Conservation (phyloP, 2,113 vertebrate genomes). For the Dolichallabes microphthalmus region DNA sequence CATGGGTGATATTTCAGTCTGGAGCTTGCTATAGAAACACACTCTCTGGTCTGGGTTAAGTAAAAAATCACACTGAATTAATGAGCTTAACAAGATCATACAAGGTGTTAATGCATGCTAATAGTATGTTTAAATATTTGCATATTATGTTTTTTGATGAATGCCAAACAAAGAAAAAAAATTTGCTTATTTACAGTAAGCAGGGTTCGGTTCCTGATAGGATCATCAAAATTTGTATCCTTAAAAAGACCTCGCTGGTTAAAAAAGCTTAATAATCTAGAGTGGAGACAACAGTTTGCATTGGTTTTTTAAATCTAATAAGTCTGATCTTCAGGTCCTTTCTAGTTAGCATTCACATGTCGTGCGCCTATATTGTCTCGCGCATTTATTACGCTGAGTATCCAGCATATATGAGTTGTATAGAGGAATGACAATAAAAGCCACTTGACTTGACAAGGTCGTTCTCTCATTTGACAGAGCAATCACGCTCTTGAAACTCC, state of each 20-base stretch:
- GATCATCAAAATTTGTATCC: neutral
- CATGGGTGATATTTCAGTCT: neutral
- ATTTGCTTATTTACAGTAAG: neutral
- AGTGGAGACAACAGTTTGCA: neutral
- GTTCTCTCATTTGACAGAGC: neutral
- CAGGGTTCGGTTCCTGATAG: neutral
- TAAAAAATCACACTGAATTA: neutral
- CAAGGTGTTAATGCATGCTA: neutral
- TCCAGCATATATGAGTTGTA: neutral
- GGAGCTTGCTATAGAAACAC: neutral
- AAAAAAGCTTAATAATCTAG: neutral
- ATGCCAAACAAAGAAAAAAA: neutral
- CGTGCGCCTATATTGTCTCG: neutral
- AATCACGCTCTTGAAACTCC: constrained; percentile 1
- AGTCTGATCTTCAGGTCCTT: neutral
- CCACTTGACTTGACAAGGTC: constrained; percentile 2
- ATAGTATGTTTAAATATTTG: neutral
- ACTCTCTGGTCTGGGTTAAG: neutral
- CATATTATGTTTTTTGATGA: neutral
- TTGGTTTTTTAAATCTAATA: no score
- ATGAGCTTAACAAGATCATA: neutral
- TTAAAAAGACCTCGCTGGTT: neutral
- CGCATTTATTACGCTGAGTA: neutral
- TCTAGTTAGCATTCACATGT: neutral
- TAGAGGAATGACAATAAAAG: neutral